Evolutionary conservation across 2,888 invertebrate genomes (phyloP).

Genomic region (Diploptera punctata): DNA sequence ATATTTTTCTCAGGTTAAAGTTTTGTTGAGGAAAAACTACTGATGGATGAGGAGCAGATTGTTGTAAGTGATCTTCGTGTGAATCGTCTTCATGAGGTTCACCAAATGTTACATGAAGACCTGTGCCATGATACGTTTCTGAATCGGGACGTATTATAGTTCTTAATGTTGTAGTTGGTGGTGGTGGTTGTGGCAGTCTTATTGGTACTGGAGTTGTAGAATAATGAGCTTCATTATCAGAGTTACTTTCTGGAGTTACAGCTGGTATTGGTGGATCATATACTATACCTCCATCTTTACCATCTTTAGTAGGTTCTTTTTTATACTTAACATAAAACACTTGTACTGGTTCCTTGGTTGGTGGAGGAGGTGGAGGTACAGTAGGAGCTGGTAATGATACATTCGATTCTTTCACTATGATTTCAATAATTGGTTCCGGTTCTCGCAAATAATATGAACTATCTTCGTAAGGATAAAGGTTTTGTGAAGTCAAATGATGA

Average conservation of each 20-base stretch:
- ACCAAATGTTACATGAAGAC: constrained; percentile 83
- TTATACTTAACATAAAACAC: constrained; percentile 92
- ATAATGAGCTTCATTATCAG: constrained; percentile 56
- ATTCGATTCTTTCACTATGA: constrained; percentile 90
- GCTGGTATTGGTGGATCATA: constrained; percentile 84
- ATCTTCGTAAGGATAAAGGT: constrained; percentile 22
- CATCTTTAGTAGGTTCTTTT: constrained; percentile 72
- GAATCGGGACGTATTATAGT: constrained; percentile 88
- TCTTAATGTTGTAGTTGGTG: constrained; percentile 78
- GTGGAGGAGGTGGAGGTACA: constrained; percentile 58
- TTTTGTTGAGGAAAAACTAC: constrained; percentile 57
- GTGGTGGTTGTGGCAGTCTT: constrained; percentile 55
- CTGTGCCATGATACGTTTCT: constrained; percentile 77
- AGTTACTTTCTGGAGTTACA: constrained; percentile 72
- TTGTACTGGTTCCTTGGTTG: constrained; percentile 65
- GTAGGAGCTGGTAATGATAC: constrained; percentile 70
- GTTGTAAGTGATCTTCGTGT: constrained; percentile 36
- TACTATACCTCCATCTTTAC: constrained; percentile 60
- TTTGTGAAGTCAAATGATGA: constrained; percentile 37
- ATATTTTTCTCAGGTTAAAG: background rate
- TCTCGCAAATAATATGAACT: constrained; percentile 28
- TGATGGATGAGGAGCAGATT: constrained; percentile 69
- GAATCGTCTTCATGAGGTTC: constrained; percentile 55
- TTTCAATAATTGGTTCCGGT: constrained; percentile 80
- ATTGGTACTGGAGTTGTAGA: constrained; percentile 29